Conservation (phyloP, 2,888 invertebrate species). For the Oscheius onirici region DNA sequence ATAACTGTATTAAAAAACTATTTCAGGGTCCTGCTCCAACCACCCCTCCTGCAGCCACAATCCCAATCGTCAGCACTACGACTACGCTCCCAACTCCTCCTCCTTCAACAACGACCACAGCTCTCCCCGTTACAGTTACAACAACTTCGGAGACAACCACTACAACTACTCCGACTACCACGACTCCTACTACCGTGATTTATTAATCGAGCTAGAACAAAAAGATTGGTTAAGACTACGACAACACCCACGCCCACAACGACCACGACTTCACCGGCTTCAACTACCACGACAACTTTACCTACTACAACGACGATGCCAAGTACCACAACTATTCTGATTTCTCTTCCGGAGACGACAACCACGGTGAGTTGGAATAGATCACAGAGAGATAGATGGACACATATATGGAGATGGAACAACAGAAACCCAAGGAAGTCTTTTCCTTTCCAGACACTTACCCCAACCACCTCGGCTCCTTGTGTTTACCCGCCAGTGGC, state of each 20-base stretch:
- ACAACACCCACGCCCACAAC: not conserved
- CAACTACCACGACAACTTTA: not conserved
- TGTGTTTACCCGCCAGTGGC: slow-evolving; percentile 45
- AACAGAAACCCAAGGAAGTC: not conserved
- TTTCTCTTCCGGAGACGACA: not conserved
- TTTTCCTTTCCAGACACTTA: not conserved
- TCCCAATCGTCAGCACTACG: not conserved
- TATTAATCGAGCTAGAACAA: no score
- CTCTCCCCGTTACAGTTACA: not conserved
- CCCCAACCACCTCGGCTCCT: slow-evolving; percentile 27
- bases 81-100: not conserved
- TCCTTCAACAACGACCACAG: not conserved
- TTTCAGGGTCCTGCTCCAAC: not conserved
- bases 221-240: not conserved
- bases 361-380: not conserved
- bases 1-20: no score
- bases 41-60: not conserved
- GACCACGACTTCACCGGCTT: not conserved
- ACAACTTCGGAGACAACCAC: slow-evolving; percentile 10
- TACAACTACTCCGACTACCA: slow-evolving; percentile 8
- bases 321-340: not conserved
- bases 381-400: no score
- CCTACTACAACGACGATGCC: not conserved
- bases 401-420: no score
- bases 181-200: not conserved